Percentiles rank a stretch among this genome's conserved stretches.
phyloP scores from a whole-genome alignment of 1,140 invertebrate genomes.

The Scaptomyza pallida region DNA sequence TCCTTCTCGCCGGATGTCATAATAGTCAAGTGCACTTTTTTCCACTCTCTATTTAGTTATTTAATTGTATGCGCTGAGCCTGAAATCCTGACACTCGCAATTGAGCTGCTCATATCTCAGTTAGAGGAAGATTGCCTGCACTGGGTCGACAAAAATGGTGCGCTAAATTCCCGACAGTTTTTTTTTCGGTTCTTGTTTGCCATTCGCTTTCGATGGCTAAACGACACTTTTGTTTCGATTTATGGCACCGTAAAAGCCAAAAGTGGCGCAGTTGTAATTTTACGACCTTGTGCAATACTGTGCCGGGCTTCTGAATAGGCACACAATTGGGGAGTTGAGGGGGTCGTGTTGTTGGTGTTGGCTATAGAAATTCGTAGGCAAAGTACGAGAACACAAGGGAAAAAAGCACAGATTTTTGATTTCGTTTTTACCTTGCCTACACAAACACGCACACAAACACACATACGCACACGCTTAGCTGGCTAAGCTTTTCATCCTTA shows the following conservation, averaged over 20 bases:
- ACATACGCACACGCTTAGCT: background rate
- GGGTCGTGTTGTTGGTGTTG: too few species aligned
- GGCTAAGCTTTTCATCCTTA: slow-evolving; percentile 21
- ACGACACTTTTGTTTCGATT: slow-evolving; percentile 71
- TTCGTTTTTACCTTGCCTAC: slow-evolving; percentile 11
- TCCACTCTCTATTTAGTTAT: slow-evolving; percentile 6
- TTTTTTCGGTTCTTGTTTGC: slow-evolving; percentile 3
- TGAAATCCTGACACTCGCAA: slow-evolving; percentile 29
- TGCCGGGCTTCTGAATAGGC: background rate
- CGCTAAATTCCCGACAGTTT: background rate
- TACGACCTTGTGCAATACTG: slow-evolving; percentile 49
- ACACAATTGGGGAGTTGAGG: background rate
- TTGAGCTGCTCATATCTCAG: slow-evolving; percentile 11
- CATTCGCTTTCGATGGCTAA: slow-evolving; percentile 59
- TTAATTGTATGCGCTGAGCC: slow-evolving; percentile 36
- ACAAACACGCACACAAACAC: background rate
- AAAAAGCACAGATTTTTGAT: slow-evolving; percentile 27
- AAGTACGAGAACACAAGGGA: too few species aligned
- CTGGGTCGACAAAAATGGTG: slow-evolving; percentile 8
- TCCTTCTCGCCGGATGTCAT: slow-evolving; percentile 17
- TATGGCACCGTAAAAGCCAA: slow-evolving; percentile 64
- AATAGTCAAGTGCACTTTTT: slow-evolving; percentile 35
- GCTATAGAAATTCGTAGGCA: slow-evolving; percentile 21
- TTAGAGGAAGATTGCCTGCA: slow-evolving; percentile 18
- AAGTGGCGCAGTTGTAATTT: slow-evolving; percentile 67